Conservation (phyloP, 2,797 vertebrate genomes). For the Helostoma temminkii region DNA sequence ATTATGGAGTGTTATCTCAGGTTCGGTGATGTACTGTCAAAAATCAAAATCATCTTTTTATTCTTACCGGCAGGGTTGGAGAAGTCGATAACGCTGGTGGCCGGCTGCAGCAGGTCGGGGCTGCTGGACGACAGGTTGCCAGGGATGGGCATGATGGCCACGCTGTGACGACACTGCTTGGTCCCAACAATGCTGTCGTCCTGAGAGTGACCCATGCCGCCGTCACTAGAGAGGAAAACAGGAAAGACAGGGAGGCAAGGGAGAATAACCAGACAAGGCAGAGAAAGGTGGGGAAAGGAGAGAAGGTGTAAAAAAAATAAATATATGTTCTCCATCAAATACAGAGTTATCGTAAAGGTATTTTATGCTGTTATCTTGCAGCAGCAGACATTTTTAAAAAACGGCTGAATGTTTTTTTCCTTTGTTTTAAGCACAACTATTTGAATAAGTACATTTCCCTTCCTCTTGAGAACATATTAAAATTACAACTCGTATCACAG, state of each 20-base stretch:
- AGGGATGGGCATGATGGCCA: constrained; percentile 96
- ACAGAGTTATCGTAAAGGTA: neutral
- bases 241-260: neutral
- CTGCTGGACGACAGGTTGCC: constrained; percentile 95
- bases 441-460: neutral
- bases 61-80: constrained; percentile 85
- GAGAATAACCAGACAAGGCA: neutral
- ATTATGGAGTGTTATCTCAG: neutral
- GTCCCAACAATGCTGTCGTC: constrained; percentile 99
- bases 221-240: constrained; percentile 83
- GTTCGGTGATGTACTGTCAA: neutral
- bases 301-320: neutral
- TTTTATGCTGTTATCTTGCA: constrained; percentile 30
- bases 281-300: neutral
- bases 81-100: constrained; percentile 92
- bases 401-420: neutral
- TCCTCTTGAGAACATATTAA: constrained; percentile 16
- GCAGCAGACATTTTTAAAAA: constrained; percentile 27
- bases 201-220: constrained; percentile 93
- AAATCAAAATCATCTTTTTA: neutral
- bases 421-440: constrained; percentile 1
- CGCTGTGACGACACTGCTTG: constrained; percentile 94
- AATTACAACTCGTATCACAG: constrained; percentile 22
- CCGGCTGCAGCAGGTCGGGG: constrained; percentile 94
- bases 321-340: neutral